Base-by-base conservation (phyloP, 2,888 invertebrate species). In the Stictocephala bisonia region DNA sequence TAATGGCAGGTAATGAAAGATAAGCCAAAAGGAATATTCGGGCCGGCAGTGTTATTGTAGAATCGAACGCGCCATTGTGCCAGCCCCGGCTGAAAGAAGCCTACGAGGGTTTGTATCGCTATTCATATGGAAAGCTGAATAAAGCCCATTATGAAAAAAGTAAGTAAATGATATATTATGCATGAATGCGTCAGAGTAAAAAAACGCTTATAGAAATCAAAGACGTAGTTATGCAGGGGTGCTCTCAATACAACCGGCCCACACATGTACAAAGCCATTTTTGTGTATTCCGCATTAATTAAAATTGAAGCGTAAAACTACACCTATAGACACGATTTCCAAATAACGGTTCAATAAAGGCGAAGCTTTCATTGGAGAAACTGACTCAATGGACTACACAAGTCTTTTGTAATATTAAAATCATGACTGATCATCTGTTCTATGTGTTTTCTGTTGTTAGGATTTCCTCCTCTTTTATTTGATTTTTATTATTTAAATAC, bases 161-260 rank as follows among this genome's bases (percentile, higher is more conserved):
- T 58, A 48, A 71, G 71, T 58, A 58, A 71, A 71, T 71, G 71
- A 71, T 71, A 71, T 71, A 70, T 70, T 70, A 58, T 71, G 58
- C 58, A 72, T 51, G 66, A 53, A 51, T 72, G 64, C 50, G 53
- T 51, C 51, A 15, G 72, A 72, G 64, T 66, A 72, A 66, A 72
- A n/a, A 72, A 72, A 66, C 64, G 66, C 66, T 72, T 72, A 71
- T 71, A 72, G 64, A 72, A 66, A 72, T 72, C 72, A 72, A 72
- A 72, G 72, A 72, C 35, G 64, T 72, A 51, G 66, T 66, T 72
- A 64, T 35, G 64, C 44, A 18, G 60, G 11, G 26, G 64, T 26
- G 18, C 24, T 9, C 44, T 40, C 44, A 40, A 64, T 64, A 64
- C 64, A 64, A 64, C 22, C 26, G 4, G 58, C 2, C 29, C 4